These are phyloP conservation scores for Spicauda simplicius DNA, from an alignment of 2,888 invertebrate genomes.

Conservation along the genomic window DNA sequence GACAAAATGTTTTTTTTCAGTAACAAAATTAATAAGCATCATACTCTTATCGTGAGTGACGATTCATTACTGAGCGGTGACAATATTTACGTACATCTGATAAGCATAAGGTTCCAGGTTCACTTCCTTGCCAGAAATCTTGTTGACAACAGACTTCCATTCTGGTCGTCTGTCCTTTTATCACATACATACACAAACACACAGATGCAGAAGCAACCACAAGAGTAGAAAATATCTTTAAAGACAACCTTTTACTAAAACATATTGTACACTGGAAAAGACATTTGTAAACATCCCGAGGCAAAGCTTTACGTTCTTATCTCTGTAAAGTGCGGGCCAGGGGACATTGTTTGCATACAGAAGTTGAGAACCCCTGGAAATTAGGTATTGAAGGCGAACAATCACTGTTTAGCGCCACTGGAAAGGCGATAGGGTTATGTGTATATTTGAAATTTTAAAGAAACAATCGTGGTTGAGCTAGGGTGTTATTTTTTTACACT, in stretches of 20 bases:
- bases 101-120: too few relatives aligned
- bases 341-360: slow-evolving; percentile 51
- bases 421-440: slow-evolving; percentile 34
- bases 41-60: too few relatives aligned
- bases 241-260: neutral
- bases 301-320: slow-evolving; percentile 28
- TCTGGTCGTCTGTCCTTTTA: too few relatives aligned
- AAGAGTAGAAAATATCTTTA: neutral
- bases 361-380: slow-evolving; percentile 47
- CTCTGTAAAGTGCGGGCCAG: slow-evolving; percentile 31
- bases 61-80: too few relatives aligned
- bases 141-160: too few relatives aligned
- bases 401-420: slow-evolving; percentile 49
- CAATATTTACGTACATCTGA: too few relatives aligned
- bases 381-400: slow-evolving; percentile 54
- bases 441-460: too few relatives aligned
- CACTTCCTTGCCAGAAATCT: too few relatives aligned
- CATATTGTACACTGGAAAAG: neutral
- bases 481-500: neutral
- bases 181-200: too few relatives aligned
- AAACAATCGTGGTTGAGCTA: neutral
- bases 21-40: too few relatives aligned
- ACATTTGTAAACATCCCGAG: slow-evolving; percentile 1
- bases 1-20: too few relatives aligned
- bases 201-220: too few relatives aligned